Base-by-base conservation (phyloP, 37 sponge, comb jelly and placozoan species). In the Hexactinellida sp. region DNA sequence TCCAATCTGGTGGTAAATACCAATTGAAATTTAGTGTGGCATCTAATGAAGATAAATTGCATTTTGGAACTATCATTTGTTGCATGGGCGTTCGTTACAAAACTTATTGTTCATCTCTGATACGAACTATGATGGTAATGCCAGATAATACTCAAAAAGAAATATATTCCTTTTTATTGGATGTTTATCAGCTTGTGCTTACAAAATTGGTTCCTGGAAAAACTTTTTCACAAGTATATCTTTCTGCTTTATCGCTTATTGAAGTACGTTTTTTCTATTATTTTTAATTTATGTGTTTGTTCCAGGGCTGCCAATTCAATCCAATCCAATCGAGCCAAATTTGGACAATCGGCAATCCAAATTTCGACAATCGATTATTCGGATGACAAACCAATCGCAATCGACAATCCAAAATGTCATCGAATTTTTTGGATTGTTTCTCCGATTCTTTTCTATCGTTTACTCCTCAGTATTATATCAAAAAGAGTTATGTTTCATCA, bases 1-100 rank as follows among this genome's bases (percentile, higher is more conserved):
- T 97, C 41, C 98, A 97, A 85, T 93, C 94, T 86, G 93, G 94
- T 0, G 92, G 93, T 1, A 83, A 93, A 0, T 94, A 91, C 84
- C 91, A 91, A 85, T 92, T 97, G 85, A 97, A 95, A 83, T 97
- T 97, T 89, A 95, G 96, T 89, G 89, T 89, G 38, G 92, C 92
- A 36, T 92, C 92, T 84, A 84, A 86, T 83, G 94, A 97, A 34
- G 95, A 97, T 0, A 89, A 76, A 34, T 88, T 97, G 39, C 92
- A 97, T 83, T 97, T 91, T 93, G 92, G 91, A 21, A 94, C 92
- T 82, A 97, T 93, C 7, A 41, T 93, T 39, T 92, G 93, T 38
- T 90, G 82, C 39, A 88, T 97, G 28, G 98, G 98, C 10, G 86
- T 93, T 0, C 91, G 98, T 0, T 97, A 94, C 88, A 93, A 93